Percentiles rank a stretch among this genome's conserved stretches.
Conservation (phyloP, 2,888 invertebrate species). For the Idaea straminata region DNA sequence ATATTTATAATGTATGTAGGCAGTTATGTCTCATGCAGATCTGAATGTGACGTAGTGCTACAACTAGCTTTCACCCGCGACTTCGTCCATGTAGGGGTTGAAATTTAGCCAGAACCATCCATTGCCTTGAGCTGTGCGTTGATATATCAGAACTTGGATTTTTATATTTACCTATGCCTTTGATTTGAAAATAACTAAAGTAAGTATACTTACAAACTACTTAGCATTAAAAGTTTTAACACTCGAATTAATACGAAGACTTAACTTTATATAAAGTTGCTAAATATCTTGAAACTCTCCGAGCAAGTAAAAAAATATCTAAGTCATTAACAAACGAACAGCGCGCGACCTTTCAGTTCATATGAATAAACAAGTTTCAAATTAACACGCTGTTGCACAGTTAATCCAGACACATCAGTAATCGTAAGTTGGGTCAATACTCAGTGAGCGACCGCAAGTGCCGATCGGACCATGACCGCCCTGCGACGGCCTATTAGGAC, state of each 20-base stretch:
- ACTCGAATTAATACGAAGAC: neutral
- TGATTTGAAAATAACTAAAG: neutral
- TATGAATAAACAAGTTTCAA: neutral
- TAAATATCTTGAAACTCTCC: neutral
- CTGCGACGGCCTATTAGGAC: conserved; percentile 21
- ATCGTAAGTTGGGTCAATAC: neutral
- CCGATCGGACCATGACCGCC: conserved; percentile 3
- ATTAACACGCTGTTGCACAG: neutral
- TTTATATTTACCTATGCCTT: neutral
- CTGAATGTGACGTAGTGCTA: no score
- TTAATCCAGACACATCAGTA: neutral
- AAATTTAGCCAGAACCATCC: no score
- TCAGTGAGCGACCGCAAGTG: neutral
- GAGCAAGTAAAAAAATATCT: neutral
- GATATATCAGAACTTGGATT: no score
- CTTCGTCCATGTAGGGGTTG: no score
- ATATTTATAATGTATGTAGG: no score
- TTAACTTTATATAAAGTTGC: neutral
- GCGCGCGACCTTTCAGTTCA: conserved; percentile 9
- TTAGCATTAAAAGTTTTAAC: neutral
- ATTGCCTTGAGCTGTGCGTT: no score
- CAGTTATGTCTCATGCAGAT: no score
- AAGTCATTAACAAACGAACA: conserved; percentile 7
- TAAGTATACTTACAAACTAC: neutral
- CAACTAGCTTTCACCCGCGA: no score